These are phyloP conservation scores for Bergia sp. DNA, from an alignment of 92 coral and sea anemone genomes.

Conservation along the genomic window DNA sequence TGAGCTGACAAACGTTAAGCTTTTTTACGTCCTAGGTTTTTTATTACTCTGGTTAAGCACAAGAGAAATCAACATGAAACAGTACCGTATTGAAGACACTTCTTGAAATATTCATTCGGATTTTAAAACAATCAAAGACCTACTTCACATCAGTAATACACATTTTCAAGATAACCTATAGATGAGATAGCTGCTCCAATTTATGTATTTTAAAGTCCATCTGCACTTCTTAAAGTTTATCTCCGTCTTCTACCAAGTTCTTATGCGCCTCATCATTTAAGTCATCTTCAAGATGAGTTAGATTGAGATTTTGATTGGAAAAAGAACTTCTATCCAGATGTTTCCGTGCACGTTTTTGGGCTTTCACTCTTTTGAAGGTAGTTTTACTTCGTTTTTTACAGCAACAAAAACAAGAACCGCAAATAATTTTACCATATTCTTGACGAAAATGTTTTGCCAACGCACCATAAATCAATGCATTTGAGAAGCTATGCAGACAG, in stretches of 20 bases:
- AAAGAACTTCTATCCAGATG: neutral
- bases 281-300: neutral
- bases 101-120: no score
- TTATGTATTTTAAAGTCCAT: neutral
- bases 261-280: neutral
- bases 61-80: no score
- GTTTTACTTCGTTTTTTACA: neutral
- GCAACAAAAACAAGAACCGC: constrained; percentile 14
- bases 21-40: no score
- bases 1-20: neutral
- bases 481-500: constrained; percentile 40
- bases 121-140: no score
- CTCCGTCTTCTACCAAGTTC: neutral
- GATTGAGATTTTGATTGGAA: neutral
- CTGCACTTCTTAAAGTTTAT: no score
- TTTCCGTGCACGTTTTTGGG: neutral
- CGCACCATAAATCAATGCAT: constrained; percentile 43
- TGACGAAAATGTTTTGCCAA: constrained; percentile 31
- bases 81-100: no score
- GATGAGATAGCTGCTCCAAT: neutral
- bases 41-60: no score
- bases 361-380: neutral
- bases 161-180: no score
- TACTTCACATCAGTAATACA: no score
- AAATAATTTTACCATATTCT: constrained; percentile 28